Base-by-base conservation (phyloP, 2,113 vertebrate species). In the Siphamia tubifer region DNA sequence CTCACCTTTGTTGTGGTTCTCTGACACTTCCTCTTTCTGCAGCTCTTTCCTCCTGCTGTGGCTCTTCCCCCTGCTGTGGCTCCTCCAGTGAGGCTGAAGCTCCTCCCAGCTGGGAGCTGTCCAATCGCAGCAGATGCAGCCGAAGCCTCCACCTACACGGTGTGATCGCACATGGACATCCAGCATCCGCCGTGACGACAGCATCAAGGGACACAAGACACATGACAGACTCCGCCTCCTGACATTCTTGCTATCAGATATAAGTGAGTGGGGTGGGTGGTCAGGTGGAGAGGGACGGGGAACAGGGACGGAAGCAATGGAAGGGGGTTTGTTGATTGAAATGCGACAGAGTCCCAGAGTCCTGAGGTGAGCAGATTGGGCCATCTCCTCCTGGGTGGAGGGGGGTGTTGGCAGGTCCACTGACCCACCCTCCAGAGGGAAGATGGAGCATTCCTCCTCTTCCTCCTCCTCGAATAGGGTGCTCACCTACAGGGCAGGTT, bases 401-500 rank as follows among this genome's bases (percentile, higher is more conserved):
- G 65, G 27, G 52, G 86, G 64, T 7, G 66, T 43, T 0, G 77
- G 77, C 36, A 88, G 51, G 5, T 68, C 66, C 60, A 56, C 72
- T 16, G 75, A 62, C 3, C n/a, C 42, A 15, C 84, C 79, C 30
- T 88, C 83, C 17, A 91, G 32, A 0, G 77, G 85, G 32, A 93
- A 92, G 11, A 69, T 43, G 21, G 60, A 31, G 8, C 68, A 28
- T 23, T 71, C 79, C 56, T 92, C 78, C 4, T 52, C 55, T 34
- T 64, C 75, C 15, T 68, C 73, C 31, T 87, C 83, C 51, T 81
- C 82, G 71, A 92, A 94, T 6, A 90, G 69, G 1, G 81, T 85
- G 53, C 71, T 91, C 19, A 93, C 92, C 92, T 93, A 75, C 8
- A 45, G n/a, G n/a, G n/a, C n/a, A n/a, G n/a, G n/a, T n/a, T n/a